Evolutionary conservation across 2,113 vertebrate species (phyloP), one percentile per base, ranked within the genome.

Genomic region (Psilopogon haemacephalus): DNA sequence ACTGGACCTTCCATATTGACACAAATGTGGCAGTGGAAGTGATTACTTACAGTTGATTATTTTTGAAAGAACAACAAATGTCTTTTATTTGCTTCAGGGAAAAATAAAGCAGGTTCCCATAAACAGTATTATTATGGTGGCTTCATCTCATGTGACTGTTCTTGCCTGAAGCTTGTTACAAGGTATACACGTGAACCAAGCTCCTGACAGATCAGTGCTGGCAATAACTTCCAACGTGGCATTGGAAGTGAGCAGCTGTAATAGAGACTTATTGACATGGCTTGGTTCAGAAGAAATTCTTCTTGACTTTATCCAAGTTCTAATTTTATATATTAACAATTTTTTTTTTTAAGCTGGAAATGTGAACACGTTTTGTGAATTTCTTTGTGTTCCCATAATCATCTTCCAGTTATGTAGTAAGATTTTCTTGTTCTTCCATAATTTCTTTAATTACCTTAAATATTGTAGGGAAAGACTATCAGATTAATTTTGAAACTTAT

Each of bases 91-190:
- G 74, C 91, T 92, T 87, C 59, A 79, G 91, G 89, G 65, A 87
- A 95, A 95, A 94, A 58, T 94, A 74, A 89, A 30, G 8, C 38
- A 72, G 40, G 40, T 38, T 89, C 94, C 71, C 32, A 54, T 62
- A 79, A 90, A 26, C 32, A 62, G 12, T 38, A 5, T n/a, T 35
- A 42, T 80, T 81, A 71, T 64, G 42, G 55, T 87, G 50, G 38
- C 35, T 92, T 30, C 63, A 89, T 56, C 17, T 93, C 84, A 12
- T 86, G 44, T 74, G 55, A 59, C 23, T 77, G 11, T 23, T 94
- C 26, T 91, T 86, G 78, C 78, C 81, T 75, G 62, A 72, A 90
- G 91, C 20, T 0, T 59, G 35, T 65, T 89, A 56, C 15, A 64
- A 88, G 42, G 44, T 27, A 75, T 46, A 72, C 15, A 40, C 60